phyloP scores from a whole-genome alignment of 2,113 vertebrate species.

The Petrocephalus microphthalmus region DNA sequence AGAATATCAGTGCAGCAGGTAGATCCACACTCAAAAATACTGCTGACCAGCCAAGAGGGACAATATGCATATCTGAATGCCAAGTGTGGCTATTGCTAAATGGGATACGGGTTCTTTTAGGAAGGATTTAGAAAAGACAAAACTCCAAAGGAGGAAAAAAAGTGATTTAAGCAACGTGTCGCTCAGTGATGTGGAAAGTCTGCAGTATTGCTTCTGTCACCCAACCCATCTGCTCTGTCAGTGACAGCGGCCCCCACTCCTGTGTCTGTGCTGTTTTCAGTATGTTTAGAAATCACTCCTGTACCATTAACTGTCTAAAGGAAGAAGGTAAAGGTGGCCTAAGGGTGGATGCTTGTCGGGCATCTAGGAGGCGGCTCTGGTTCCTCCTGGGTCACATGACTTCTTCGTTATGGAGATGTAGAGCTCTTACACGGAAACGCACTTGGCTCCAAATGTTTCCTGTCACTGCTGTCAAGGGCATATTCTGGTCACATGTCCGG shows the following conservation, averaged over 20 bases:
- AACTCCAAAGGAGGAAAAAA: not conserved
- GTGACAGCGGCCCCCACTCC: not conserved
- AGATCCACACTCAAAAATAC: not conserved
- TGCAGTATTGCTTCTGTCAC: conserved; percentile 5
- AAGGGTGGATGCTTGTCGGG: not conserved
- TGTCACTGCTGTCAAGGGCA: not conserved
- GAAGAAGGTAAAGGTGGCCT: not conserved
- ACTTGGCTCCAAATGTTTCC: not conserved
- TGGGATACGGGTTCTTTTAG: not conserved
- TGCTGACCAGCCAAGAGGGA: not conserved
- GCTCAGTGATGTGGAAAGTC: conserved; percentile 16
- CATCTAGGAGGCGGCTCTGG: not conserved
- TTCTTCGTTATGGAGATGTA: not conserved
- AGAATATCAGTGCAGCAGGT: not conserved
- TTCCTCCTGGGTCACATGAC: not conserved
- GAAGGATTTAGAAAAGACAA: conserved; percentile 4
- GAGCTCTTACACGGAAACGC: not conserved
- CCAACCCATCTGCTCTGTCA: not conserved
- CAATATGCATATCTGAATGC: not conserved
- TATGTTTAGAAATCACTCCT: not conserved
- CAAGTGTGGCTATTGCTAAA: not conserved
- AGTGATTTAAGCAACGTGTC: conserved; percentile 2
- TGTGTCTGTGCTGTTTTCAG: not conserved
- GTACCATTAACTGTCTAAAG: not conserved
- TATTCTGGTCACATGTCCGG: not conserved